Percentiles rank a stretch among this genome's conserved stretches.
Conservation (phyloP, 2,797 vertebrate species). For the Tokudaia muenninki region DNA sequence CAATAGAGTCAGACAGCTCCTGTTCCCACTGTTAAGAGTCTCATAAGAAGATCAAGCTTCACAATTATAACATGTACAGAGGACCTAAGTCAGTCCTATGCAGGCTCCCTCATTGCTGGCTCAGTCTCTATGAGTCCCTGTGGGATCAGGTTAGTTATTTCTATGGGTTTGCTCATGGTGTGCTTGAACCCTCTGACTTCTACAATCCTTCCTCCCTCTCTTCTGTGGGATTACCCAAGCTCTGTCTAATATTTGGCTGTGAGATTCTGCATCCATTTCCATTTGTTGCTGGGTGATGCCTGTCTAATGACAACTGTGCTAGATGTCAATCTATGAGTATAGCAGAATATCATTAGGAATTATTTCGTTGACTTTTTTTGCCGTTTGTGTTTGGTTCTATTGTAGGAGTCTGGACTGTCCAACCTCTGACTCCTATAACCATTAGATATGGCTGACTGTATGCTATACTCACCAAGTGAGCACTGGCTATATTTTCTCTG, state of each 20-base stretch:
- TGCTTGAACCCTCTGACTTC: neutral
- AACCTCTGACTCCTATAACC: neutral
- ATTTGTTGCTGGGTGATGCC: neutral
- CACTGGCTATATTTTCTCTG: slow-evolving; percentile 22
- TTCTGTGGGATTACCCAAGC: neutral
- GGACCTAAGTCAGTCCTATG: neutral
- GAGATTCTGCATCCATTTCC: neutral
- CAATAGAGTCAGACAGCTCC: neutral
- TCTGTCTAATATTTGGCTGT: neutral
- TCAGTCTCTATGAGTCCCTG: neutral
- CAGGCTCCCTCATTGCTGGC: neutral
- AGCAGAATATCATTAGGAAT: neutral
- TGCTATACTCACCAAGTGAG: neutral
- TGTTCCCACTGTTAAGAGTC: neutral
- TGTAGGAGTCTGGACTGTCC: neutral
- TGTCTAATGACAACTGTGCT: neutral
- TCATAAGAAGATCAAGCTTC: neutral
- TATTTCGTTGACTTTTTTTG: neutral
- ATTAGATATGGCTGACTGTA: neutral
- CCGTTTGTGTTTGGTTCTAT: neutral
- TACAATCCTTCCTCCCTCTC: neutral
- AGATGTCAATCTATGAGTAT: neutral
- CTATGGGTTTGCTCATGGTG: neutral
- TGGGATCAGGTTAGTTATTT: neutral
- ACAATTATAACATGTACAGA: neutral